Evolutionary conservation across 64 coral and sea anemone genomes (phyloP).

Genomic region (Dendronephthya gigantea): DNA sequence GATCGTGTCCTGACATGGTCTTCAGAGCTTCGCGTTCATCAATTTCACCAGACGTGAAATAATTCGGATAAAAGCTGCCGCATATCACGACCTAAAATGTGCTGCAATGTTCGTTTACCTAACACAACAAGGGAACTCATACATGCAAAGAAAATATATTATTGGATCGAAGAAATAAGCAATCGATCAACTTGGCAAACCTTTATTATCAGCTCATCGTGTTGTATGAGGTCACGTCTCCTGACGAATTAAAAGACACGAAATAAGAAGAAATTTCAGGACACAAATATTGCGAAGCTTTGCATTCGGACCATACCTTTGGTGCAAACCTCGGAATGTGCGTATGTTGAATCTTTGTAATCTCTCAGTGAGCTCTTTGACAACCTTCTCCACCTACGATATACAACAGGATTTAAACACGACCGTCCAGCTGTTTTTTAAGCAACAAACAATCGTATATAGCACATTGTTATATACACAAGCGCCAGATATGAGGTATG

Average conservation of each 20-base stretch:
- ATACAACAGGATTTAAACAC: too few relatives aligned
- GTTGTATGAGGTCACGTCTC: not conserved
- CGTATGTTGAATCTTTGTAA: slow-evolving; percentile 59
- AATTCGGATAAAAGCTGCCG: slow-evolving; percentile 90
- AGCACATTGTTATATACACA: too few relatives aligned
- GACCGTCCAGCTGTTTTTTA: too few relatives aligned
- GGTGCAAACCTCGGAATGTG: slow-evolving; percentile 36
- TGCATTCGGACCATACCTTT: slow-evolving; percentile 54
- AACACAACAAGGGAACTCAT: not conserved
- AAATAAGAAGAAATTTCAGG: not conserved
- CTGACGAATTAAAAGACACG: not conserved
- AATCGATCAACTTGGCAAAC: not conserved
- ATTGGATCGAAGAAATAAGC: not conserved
- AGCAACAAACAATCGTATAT: too few relatives aligned
- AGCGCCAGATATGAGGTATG: too few relatives aligned
- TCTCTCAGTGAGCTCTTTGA: slow-evolving; percentile 54
- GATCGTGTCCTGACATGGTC: slow-evolving; percentile 86
- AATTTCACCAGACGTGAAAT: slow-evolving; percentile 70
- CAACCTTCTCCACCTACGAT: slow-evolving; percentile 61
- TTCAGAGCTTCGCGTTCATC: slow-evolving; percentile 79
- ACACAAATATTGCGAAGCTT: not conserved
- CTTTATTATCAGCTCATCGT: not conserved
- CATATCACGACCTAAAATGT: slow-evolving; percentile 67
- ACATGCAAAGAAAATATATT: not conserved
- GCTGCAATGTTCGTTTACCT: not conserved